Evolutionary conservation across 2,888 invertebrate genomes (phyloP).

Genomic region (Hybos culiciformis): DNA sequence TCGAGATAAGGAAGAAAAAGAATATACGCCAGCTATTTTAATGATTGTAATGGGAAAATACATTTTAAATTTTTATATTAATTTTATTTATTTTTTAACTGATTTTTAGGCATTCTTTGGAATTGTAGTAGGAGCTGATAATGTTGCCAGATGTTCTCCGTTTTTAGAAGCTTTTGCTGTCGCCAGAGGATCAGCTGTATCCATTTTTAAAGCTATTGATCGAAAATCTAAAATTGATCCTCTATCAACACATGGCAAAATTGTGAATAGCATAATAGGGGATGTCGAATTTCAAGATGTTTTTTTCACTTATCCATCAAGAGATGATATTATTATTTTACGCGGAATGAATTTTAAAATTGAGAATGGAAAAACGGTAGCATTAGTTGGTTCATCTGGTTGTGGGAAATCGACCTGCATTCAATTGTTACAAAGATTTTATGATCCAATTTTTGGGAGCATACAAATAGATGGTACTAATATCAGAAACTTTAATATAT

Average conservation of each 20-base stretch:
- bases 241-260: conserved; percentile 49
- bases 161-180: conserved; percentile 57
- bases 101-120: conserved; percentile 43
- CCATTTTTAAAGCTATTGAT: conserved; percentile 62
- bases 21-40: conserved; percentile 53
- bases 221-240: conserved; percentile 57
- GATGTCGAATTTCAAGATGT: conserved; percentile 54
- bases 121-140: conserved; percentile 59
- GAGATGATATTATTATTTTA: conserved; percentile 54
- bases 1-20: conserved; percentile 39
- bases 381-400: conserved; percentile 57
- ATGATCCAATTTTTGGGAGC: conserved; percentile 45
- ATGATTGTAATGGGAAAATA: conserved; percentile 45
- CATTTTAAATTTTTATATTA: neutral
- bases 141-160: conserved; percentile 55
- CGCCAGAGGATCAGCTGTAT: conserved; percentile 57
- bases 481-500: conserved; percentile 51
- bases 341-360: conserved; percentile 48
- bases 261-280: conserved; percentile 41
- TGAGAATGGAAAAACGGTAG: conserved; percentile 50
- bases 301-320: conserved; percentile 57
- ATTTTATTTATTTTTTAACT: neutral
- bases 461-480: conserved; percentile 47
- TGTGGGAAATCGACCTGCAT: conserved; percentile 73
- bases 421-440: conserved; percentile 51